phyloP scores from a whole-genome alignment of 2,113 vertebrate genomes.

The Limnothrissa miodon region DNA sequence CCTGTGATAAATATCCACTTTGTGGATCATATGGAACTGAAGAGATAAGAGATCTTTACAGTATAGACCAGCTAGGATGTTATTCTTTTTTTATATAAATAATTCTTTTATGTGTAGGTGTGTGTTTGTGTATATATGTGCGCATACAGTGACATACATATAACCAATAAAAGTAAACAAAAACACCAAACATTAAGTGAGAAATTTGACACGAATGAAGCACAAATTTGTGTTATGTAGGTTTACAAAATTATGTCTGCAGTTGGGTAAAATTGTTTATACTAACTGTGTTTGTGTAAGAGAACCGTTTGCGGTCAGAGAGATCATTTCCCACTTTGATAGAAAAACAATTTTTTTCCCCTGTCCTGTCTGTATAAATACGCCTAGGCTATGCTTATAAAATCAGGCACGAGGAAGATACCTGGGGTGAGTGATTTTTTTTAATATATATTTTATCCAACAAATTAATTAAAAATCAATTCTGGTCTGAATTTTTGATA shows the following conservation, averaged over 20 bases:
- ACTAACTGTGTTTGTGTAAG: background rate
- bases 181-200: background rate
- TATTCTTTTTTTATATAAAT: too few relatives aligned
- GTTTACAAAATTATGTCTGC: background rate
- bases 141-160: background rate
- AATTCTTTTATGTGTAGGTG: constrained; percentile 13
- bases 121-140: background rate
- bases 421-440: background rate
- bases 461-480: background rate
- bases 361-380: constrained; percentile 18
- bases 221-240: background rate
- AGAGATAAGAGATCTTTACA: too few relatives aligned
- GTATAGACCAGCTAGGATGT: too few relatives aligned
- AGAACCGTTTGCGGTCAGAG: background rate
- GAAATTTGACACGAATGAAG: background rate
- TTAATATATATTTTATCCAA: background rate
- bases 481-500: background rate
- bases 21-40: too few relatives aligned
- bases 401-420: background rate
- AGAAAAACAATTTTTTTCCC: background rate
- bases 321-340: constrained; percentile 12
- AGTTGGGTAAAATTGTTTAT: background rate
- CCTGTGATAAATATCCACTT: too few relatives aligned
- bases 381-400: background rate
- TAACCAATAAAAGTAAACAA: background rate